Evolutionary conservation across 2,113 vertebrate genomes (phyloP), one percentile per base, ranked within the genome.

Genomic region (Dermatemys mawii): DNA sequence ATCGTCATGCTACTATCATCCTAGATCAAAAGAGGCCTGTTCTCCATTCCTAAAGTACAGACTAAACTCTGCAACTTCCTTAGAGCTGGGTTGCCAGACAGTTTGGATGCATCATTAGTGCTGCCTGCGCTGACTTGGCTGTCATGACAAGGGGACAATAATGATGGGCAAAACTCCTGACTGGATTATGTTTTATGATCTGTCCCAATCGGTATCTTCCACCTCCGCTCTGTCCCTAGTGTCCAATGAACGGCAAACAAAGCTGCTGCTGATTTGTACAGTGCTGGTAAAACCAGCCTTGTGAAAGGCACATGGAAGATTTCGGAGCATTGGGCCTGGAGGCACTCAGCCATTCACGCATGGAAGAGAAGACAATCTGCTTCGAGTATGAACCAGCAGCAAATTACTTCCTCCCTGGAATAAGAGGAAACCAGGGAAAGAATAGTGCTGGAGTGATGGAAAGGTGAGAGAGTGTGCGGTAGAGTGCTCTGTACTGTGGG

Each of bases 321-420:
- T 17, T 41, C 35, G 46, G 3, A 82, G 73, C 49, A 41, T 0
- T 83, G 85, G n/a, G 35, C 85, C 76, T 50, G 1, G 13, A 49
- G 1, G 57, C 76, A 75, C 60, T 75, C 38, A 80, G 21, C 53
- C 38, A 5, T 3, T 41, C 46, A 9, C 22, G 17, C 87, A 75
- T 27, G 29, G 55, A 46, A 48, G 63, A 87, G 48, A 27, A 1
- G 22, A 67, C 35, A 32, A 17, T 6, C 35, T 55, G 82, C 79
- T 85, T 27, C 78, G 0, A 2, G 1, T 24, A 29, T 0, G 1
- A 89, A 6, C 5, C 76, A 22, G 60, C 41, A 26, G 54, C 6
- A 0, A 32, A 86, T 81, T 53, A 0, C 5, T 81, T 83, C 83
- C 87, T 79, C n/a, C n/a, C 26, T 83, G 50, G 86, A 73, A 4